Evolutionary conservation across 2,797 vertebrate genomes (phyloP), one percentile per base, ranked within the genome.

Genomic region (Anguilla anguilla): DNA sequence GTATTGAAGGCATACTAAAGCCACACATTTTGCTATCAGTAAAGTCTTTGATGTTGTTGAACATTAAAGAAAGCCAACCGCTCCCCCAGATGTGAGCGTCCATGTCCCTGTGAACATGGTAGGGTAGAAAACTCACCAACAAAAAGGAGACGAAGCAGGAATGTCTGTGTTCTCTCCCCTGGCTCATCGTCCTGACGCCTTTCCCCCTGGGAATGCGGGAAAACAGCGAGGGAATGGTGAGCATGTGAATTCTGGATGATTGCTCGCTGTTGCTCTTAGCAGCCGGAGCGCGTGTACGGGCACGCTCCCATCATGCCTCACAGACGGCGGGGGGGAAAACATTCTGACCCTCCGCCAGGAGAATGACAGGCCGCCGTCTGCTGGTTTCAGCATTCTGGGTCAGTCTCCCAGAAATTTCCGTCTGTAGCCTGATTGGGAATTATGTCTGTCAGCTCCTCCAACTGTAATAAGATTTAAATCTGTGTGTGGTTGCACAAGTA

Each of bases 111-210:
- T 10, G 43, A 10, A 35, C 17, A 82, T 22, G 22, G 49, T 53
- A 13, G 0, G 25, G 53, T 19, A 69, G 28, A 28, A 83, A 19
- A 95, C 97, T 93, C 96, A 99, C 98, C 95, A 98, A 93, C 87
- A 99, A 92, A 57, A 97, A 95, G 0, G 96, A 96, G 90, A 99
- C 95, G 90, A 97, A 89, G 5, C 96, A 90, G 77, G 91, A 96
- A 94, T 95, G 96, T 91, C 92, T 96, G 39, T 91, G 59, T 92
- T 95, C 94, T 92, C 93, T 92, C 74, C 92, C 91, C 86, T 91
- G 94, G 91, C 94, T 95, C 98, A 99, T 99, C 77, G 96, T 92
- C 89, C 86, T 59, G 88, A 89, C 93, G 46, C 57, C 59, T 82
- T 92, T 94, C 46, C 91, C 92, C 91, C 92, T 93, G 93, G 89